phyloP scores from a whole-genome alignment of 2,888 invertebrate species.

The Lottia gigantea region DNA sequence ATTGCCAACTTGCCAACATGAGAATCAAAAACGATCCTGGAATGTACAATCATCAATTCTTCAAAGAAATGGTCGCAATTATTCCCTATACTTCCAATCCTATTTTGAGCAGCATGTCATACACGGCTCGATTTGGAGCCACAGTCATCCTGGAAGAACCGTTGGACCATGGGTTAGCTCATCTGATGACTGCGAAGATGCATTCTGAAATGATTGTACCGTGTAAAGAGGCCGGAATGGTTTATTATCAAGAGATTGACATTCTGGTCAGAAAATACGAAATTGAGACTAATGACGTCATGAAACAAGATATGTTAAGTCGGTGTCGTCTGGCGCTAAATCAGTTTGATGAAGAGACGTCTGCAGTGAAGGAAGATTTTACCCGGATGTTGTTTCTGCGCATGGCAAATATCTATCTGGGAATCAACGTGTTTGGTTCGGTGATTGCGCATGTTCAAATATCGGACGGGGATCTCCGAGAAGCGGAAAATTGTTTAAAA shows the following conservation, averaged over 20 bases:
- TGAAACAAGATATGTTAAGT: slow-evolving; percentile 11
- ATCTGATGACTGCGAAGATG: slow-evolving; percentile 1
- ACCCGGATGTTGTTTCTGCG: slow-evolving; percentile 1
- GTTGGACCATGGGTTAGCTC: background rate
- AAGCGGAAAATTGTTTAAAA: background rate
- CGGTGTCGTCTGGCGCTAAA: background rate
- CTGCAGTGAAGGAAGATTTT: background rate
- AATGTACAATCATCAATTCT: background rate
- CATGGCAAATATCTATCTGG: slow-evolving; percentile 1
- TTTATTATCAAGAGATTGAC: slow-evolving; percentile 17
- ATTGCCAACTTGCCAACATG: background rate
- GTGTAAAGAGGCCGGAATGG: slow-evolving; percentile 20
- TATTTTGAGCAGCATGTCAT: background rate
- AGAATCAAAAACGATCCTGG: background rate
- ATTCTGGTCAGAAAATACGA: slow-evolving; percentile 16
- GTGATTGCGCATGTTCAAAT: background rate
- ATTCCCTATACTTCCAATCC: background rate
- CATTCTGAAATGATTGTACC: slow-evolving; percentile 14
- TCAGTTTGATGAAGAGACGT: background rate
- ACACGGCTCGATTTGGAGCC: background rate
- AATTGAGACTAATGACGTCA: background rate
- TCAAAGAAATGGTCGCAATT: background rate
- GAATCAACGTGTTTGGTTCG: background rate
- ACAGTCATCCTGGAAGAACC: background rate
- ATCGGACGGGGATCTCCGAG: background rate